These are phyloP conservation scores for Pocillopora grandis DNA, from an alignment of 92 coral and sea anemone genomes.

Conservation along the genomic window DNA sequence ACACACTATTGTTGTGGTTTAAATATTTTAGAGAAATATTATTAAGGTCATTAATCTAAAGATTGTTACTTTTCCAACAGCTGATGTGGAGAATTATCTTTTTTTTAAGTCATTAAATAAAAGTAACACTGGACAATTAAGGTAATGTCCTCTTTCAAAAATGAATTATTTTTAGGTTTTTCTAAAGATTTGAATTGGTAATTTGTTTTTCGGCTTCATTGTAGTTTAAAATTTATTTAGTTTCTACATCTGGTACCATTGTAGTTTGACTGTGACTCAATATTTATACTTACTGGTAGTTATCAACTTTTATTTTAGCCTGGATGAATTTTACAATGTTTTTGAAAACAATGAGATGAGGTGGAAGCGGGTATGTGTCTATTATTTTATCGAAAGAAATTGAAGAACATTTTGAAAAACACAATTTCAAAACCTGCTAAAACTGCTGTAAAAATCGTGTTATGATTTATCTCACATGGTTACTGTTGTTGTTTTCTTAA, in stretches of 20 bases:
- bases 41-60: background rate
- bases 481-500: background rate
- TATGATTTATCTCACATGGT: background rate
- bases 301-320: conserved; percentile 37
- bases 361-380: conserved; percentile 76
- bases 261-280: too few relatives aligned
- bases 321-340: conserved; percentile 80
- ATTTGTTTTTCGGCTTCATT: too few relatives aligned
- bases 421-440: too few relatives aligned
- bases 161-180: too few relatives aligned
- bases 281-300: background rate
- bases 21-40: background rate
- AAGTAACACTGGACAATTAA: conserved; percentile 53
- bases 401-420: background rate
- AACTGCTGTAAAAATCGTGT: background rate
- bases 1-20: too few relatives aligned
- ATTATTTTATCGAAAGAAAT: background rate
- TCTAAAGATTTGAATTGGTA: too few relatives aligned
- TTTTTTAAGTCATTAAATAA: conserved; percentile 76
- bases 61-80: conserved; percentile 40
- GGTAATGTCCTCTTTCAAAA: conserved; percentile 34
- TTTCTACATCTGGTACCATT: too few relatives aligned
- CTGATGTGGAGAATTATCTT: conserved; percentile 69
- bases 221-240: too few relatives aligned
- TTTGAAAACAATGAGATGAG: conserved; percentile 78